Evolutionary conservation across 2,113 vertebrate species (phyloP).

Genomic region (Festucalex cinctus): DNA sequence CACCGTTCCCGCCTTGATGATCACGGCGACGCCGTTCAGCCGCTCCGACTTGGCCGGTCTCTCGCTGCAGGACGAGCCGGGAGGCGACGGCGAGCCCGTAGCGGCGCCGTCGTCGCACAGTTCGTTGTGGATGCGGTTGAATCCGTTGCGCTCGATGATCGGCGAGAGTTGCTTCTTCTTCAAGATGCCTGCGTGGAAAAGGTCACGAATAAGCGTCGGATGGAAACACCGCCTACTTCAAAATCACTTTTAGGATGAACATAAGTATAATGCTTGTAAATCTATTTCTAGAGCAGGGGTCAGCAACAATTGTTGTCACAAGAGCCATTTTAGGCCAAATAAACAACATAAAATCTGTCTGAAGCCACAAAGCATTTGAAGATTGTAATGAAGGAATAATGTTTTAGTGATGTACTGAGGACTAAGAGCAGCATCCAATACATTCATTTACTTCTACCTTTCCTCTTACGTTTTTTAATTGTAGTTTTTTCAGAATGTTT

Average conservation of each 20-base stretch:
- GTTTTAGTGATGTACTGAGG: no score
- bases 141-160: constrained; percentile 80
- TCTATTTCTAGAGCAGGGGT: neutral
- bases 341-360: no score
- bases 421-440: no score
- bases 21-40: constrained; percentile 81
- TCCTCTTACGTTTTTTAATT: no score
- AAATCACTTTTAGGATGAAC: neutral
- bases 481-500: no score
- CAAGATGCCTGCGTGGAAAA: constrained; percentile 77
- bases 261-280: neutral
- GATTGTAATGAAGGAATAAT: no score
- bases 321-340: no score
- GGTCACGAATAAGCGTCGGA: neutral
- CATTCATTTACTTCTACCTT: no score
- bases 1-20: constrained; percentile 81
- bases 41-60: constrained; percentile 69
- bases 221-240: no score
- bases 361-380: no score
- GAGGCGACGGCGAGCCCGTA: constrained; percentile 70
- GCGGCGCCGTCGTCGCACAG: constrained; percentile 61
- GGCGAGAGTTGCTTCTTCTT: constrained; percentile 85
- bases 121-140: constrained; percentile 75
- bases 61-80: constrained; percentile 77
- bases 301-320: neutral